Conservation (phyloP, 2,797 vertebrate genomes). For the Clarias pachynema region DNA sequence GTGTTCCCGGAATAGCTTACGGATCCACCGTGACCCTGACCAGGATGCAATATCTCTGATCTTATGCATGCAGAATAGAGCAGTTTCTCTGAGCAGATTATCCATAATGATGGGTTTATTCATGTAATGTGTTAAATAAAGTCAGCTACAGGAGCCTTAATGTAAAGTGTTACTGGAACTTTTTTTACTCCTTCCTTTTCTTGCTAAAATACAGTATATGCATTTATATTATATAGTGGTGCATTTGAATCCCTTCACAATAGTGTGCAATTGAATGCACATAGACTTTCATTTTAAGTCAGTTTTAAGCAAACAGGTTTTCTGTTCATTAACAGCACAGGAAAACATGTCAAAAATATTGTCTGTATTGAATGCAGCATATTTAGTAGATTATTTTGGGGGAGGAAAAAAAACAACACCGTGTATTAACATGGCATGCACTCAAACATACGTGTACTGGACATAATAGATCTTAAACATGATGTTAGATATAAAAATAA, state of each 20-base stretch:
- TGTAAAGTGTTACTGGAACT: background rate
- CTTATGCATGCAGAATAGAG: background rate
- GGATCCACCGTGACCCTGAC: background rate
- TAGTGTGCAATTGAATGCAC: background rate
- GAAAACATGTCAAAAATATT: background rate
- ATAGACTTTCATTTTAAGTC: background rate
- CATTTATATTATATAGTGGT: background rate
- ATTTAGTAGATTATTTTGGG: background rate
- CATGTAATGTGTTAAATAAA: background rate
- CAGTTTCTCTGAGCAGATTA: background rate
- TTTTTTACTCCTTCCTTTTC: background rate
- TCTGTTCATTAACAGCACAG: background rate
- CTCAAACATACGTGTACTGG: background rate
- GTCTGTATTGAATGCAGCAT: background rate
- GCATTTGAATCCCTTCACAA: background rate
- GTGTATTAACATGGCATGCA: background rate
- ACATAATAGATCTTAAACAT: background rate
- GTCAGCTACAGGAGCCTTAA: background rate
- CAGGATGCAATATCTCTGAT: background rate
- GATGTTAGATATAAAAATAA: background rate
- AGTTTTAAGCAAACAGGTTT: background rate
- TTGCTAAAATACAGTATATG: too few species aligned
- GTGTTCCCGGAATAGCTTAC: background rate
- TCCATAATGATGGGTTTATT: background rate
- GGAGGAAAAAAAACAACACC: background rate